Evolutionary conservation across 2,113 vertebrate species (phyloP).

Genomic region (Xiphophorus hellerii): DNA sequence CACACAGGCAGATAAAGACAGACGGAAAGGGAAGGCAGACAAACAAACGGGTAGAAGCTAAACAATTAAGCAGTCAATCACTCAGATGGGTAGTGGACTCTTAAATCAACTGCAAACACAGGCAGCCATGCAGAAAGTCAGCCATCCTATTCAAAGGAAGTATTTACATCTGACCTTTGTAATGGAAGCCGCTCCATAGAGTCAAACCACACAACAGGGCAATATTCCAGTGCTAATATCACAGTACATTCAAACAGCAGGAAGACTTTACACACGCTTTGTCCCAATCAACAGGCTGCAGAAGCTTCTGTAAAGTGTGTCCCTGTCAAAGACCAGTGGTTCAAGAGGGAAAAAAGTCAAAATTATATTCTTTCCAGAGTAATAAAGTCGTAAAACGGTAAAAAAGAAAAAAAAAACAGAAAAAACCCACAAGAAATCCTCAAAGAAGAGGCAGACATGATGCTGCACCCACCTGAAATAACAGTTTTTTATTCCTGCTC

Average conservation of each 20-base stretch:
- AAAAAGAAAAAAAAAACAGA: slow-evolving; percentile 14
- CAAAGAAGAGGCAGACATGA: slow-evolving; percentile 7
- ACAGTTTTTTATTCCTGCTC: slow-evolving; percentile 41
- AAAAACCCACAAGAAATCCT: neutral
- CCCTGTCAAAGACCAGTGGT: slow-evolving; percentile 28
- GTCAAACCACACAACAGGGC: slow-evolving; percentile 47
- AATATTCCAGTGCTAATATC: slow-evolving; percentile 46
- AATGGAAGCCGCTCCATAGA: slow-evolving; percentile 63
- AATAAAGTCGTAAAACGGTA: slow-evolving; percentile 56
- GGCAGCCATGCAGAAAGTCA: slow-evolving; percentile 26
- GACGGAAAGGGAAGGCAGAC: slow-evolving; percentile 22
- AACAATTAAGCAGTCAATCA: slow-evolving; percentile 29
- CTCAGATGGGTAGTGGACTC: slow-evolving; percentile 22
- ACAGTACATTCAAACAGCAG: slow-evolving; percentile 47
- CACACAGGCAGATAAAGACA: slow-evolving; percentile 11
- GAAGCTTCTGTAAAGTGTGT: slow-evolving; percentile 36
- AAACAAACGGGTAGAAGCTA: slow-evolving; percentile 54
- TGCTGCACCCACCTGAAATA: slow-evolving; percentile 65
- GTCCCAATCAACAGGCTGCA: slow-evolving; percentile 72
- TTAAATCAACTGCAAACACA: slow-evolving; percentile 28
- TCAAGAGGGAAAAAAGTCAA: slow-evolving; percentile 14
- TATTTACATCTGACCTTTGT: slow-evolving; percentile 82
- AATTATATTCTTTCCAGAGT: slow-evolving; percentile 25
- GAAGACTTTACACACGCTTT: slow-evolving; percentile 26
- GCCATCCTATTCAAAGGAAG: slow-evolving; percentile 69